Conservation (phyloP, 1,140 invertebrate genomes). For the Trichomalopsis sarcophagae region DNA sequence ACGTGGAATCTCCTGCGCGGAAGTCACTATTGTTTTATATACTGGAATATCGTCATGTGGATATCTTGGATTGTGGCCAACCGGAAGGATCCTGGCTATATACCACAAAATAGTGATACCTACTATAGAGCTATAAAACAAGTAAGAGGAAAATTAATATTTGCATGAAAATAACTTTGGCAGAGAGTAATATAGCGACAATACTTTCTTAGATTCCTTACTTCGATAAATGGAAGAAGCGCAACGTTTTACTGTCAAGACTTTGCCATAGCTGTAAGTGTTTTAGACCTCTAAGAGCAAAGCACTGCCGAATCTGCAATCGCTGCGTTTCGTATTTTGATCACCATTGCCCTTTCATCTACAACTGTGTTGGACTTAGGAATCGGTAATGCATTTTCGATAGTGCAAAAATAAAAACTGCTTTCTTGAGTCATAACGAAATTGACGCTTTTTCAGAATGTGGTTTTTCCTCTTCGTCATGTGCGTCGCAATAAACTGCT, state of each 20-base stretch:
- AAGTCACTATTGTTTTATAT: slow-evolving; percentile 92
- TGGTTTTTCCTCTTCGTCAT: slow-evolving; percentile 94
- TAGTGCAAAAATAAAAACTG: too few relatives aligned
- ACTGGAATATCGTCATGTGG: slow-evolving; percentile 95
- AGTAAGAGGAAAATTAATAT: slow-evolving; percentile 60
- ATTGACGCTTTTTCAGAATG: slow-evolving; percentile 77
- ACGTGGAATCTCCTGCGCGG: slow-evolving; percentile 91
- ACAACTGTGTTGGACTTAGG: slow-evolving; percentile 91
- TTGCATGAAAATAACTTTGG: not conserved
- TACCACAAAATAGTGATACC: slow-evolving; percentile 90
- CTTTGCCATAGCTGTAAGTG: slow-evolving; percentile 94
- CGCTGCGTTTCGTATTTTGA: slow-evolving; percentile 94
- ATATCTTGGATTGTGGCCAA: slow-evolving; percentile 93
- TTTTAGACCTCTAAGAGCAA: slow-evolving; percentile 88
- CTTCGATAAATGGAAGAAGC: slow-evolving; percentile 92
- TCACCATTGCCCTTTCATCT: slow-evolving; percentile 96
- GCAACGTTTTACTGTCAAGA: slow-evolving; percentile 88
- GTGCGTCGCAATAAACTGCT: slow-evolving; percentile 89
- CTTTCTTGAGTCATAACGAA: too few relatives aligned
- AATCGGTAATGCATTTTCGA: slow-evolving; percentile 77
- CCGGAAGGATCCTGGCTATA: slow-evolving; percentile 90
- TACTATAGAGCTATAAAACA: slow-evolving; percentile 92
- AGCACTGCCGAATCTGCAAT: slow-evolving; percentile 94
- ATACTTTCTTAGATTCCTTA: slow-evolving; percentile 82
- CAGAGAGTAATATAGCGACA: not conserved